These are phyloP conservation scores for Tetrao urogallus DNA, from an alignment of 2,113 vertebrate species.

Conservation along the genomic window DNA sequence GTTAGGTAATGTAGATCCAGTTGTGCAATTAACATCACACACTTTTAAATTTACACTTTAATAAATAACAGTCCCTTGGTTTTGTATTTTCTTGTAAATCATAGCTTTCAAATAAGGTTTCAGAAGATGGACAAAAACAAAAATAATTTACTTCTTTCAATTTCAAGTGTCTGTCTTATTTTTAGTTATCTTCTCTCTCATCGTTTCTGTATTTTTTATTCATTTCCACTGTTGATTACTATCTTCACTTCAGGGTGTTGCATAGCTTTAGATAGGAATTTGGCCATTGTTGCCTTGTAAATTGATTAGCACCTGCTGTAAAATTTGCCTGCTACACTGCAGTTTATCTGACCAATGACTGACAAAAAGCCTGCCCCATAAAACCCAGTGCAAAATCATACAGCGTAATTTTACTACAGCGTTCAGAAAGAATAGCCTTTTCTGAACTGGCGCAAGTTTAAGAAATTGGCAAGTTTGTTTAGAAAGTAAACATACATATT, in stretches of 20 bases:
- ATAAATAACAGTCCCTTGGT: not conserved
- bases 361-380: not conserved
- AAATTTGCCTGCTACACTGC: not conserved
- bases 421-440: not conserved
- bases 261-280: not conserved
- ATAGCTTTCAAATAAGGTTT: not conserved
- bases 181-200: not conserved
- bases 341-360: not conserved
- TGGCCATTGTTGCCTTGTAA: not conserved
- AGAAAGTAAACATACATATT: not conserved
- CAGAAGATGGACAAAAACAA: not conserved
- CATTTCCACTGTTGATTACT: not conserved
- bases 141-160: rapidly evolving
- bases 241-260: not conserved
- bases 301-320: not conserved
- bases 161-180: not conserved
- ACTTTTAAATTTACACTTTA: not conserved
- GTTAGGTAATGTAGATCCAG: not conserved
- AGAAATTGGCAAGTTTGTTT: not conserved
- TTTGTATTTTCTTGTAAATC: not conserved
- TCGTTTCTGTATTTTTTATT: not conserved
- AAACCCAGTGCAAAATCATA: not conserved
- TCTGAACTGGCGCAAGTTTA: not conserved
- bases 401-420: not conserved
- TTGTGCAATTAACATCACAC: not conserved